Base-by-base conservation (phyloP, 2,888 invertebrate species). In the Drosophila tanythrix region DNA sequence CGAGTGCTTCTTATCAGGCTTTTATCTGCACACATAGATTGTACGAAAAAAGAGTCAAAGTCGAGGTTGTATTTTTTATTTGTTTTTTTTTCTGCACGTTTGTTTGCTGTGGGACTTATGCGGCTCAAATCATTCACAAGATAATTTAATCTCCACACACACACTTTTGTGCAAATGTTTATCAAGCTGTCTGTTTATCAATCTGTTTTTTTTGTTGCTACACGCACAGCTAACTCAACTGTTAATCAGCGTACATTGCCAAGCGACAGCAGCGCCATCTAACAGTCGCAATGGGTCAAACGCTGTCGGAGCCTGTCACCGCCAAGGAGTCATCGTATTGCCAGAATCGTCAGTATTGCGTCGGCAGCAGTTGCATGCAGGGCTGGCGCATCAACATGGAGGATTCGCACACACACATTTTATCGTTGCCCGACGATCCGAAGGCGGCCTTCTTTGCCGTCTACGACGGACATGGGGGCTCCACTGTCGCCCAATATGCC, bases 341-440 rank as follows among this genome's bases (percentile, higher is more conserved):
- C 89, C 96, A 96, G 92, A 97, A 97, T 92, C 93, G 94, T 35
- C 94, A 94, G 7, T 95, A 94, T 89, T 93, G 94, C 8, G 93
- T 99, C 7, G 99, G 98, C n/a, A 98, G 98, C 1, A 98, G 98
- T 27, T 98, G 98, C 92, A 99, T 99, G 99, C 99, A 99, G 94
- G 99, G 99, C 93, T 99, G 99, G 99, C 94, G 99, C 76, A 96
- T 99, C 67, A 98, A 98, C 81, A 99, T 99, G 99, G 99, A 99
- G 94, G 99, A 99, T 94, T 97, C 98, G 0, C 99, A 99, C 93
- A 98, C 99, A 57, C 98, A 99, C 90, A 97, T 99, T 82, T 94
- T 99, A 21, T 96, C 98, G 0, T 93, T 98, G 79, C 98, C 98
- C 3, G 98, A 98, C 91, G 99, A 99, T 93, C 97, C 98, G 35